phyloP scores from a whole-genome alignment of 2,797 vertebrate genomes.

The Acanthiza pusilla region DNA sequence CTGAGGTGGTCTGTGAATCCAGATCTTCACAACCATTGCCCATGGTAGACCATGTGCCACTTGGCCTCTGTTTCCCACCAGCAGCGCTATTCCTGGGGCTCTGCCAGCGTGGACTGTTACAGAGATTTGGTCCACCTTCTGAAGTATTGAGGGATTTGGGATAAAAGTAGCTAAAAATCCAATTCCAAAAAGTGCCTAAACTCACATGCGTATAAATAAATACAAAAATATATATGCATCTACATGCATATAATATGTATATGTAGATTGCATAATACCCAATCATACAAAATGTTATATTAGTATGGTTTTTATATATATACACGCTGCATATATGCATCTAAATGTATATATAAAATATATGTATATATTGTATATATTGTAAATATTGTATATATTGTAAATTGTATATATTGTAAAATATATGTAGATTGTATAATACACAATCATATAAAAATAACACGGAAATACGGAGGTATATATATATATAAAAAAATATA shows the following conservation, averaged over 20 bases:
- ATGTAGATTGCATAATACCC: not conserved
- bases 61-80: fast-evolving
- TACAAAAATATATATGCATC: not conserved
- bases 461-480: not conserved
- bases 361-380: too few relatives aligned
- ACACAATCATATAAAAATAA: not conserved
- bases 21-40: not conserved
- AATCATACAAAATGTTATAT: not conserved
- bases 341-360: not conserved
- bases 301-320: not conserved
- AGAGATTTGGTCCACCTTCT: not conserved
- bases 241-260: too few relatives aligned
- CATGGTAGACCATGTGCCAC: fast-evolving
- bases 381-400: too few relatives aligned
- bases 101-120: not conserved
- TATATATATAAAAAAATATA: too few relatives aligned
- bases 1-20: not conserved
- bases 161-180: not conserved
- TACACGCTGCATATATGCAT: not conserved
- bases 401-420: too few relatives aligned
- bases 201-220: not conserved
- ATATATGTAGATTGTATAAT: not conserved
- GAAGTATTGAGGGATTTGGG: not conserved
- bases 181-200: not conserved
- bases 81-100: not conserved